Conservation (phyloP, 2,113 vertebrate genomes). For the Buteo buteo region DNA sequence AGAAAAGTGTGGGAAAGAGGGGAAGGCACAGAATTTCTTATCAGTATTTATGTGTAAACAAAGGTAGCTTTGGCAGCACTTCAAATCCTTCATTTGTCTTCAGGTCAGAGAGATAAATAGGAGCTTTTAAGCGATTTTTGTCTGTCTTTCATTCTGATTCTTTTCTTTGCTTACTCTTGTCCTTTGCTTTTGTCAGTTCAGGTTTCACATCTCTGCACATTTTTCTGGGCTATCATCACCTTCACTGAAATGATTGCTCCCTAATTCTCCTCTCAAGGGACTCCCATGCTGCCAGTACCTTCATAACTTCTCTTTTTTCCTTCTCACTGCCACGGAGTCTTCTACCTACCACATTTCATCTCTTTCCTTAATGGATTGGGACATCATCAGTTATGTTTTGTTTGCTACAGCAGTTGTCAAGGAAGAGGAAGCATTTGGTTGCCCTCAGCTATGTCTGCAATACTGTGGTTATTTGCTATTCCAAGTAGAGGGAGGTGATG, state of each 20-base stretch:
- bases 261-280: background rate
- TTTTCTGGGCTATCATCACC: background rate
- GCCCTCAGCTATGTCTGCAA: slow-evolving; percentile 29
- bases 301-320: background rate
- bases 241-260: background rate
- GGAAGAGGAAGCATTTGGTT: slow-evolving; percentile 23
- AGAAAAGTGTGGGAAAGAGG: background rate
- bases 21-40: background rate
- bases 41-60: background rate
- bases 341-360: background rate
- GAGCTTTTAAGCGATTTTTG: background rate
- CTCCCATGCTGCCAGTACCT: background rate
- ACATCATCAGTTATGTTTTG: background rate
- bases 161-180: background rate
- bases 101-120: background rate
- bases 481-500: slow-evolving; percentile 20
- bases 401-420: background rate
- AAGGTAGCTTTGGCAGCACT: slow-evolving; percentile 12
- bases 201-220: background rate
- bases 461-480: slow-evolving; percentile 28
- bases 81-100: slow-evolving; percentile 33
- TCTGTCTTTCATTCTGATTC: background rate
- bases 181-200: background rate
- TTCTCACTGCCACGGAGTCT: background rate
- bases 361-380: background rate